These are phyloP conservation scores for Oryzias sinensis DNA, from an alignment of 2,797 vertebrate genomes.

Conservation along the genomic window DNA sequence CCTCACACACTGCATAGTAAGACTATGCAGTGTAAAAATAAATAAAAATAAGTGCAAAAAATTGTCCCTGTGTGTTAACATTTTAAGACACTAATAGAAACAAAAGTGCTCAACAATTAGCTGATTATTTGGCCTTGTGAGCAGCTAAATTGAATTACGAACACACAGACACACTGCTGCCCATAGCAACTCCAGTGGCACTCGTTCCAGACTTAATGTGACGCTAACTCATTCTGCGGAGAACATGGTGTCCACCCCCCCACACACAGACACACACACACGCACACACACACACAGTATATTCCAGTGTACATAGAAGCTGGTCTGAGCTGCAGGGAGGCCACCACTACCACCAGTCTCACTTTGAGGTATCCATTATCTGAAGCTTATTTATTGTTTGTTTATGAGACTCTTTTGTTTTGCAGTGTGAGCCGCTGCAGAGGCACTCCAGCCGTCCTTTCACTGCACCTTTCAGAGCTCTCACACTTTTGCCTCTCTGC, in stretches of 20 bases:
- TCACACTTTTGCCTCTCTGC: conserved; percentile 52
- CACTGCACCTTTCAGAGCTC: conserved; percentile 65
- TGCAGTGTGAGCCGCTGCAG: conserved; percentile 60
- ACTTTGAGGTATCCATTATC: conserved; percentile 72
- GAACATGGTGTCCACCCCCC: conserved; percentile 62
- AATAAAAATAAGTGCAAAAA: conserved; percentile 20
- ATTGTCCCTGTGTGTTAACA: conserved; percentile 48
- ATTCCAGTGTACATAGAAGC: conserved; percentile 15
- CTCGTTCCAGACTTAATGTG: conserved; percentile 68
- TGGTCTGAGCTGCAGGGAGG: conserved; percentile 55
- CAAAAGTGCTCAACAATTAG: conserved; percentile 77
- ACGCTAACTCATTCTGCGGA: conserved; percentile 74
- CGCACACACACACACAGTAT: neutral
- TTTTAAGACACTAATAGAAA: conserved; percentile 65
- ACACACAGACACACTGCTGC: conserved; percentile 43
- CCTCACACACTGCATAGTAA: conserved; percentile 1
- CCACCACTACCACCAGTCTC: conserved; percentile 59
- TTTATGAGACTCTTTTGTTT: conserved; percentile 75
- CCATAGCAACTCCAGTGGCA: conserved; percentile 74
- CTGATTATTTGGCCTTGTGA: conserved; percentile 72
- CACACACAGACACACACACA: neutral
- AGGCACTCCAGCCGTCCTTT: conserved; percentile 65
- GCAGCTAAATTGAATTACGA: conserved; percentile 76
- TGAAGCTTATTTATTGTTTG: conserved; percentile 74
- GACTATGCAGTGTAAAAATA: conserved; percentile 22